Percentiles rank a stretch among this genome's conserved stretches.
phyloP scores from a whole-genome alignment of 2,888 invertebrate species.

The Shargacucullia verbasci region DNA sequence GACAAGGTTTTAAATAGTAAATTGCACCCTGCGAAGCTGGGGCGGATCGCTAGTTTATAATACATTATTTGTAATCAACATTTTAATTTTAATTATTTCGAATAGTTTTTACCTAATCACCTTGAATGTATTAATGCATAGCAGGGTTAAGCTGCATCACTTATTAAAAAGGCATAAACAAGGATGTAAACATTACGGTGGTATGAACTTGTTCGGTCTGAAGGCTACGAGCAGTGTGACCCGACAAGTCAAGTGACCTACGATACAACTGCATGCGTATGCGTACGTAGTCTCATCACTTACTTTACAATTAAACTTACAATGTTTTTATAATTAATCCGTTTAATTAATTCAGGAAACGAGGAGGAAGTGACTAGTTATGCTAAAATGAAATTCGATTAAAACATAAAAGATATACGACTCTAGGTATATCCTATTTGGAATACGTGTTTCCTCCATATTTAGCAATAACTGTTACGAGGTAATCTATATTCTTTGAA shows the following conservation, averaged over 20 bases:
- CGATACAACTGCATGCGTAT: background rate
- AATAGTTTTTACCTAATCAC: no score
- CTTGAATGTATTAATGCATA: no score
- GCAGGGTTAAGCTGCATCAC: constrained; percentile 4
- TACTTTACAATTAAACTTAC: constrained; percentile 10
- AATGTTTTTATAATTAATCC: constrained; percentile 11
- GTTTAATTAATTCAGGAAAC: constrained; percentile 28
- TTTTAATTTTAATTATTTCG: no score
- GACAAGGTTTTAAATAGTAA: no score
- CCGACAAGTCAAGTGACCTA: constrained; percentile 21
- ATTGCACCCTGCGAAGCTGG: no score
- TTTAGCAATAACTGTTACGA: constrained; percentile 2
- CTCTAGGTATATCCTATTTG: constrained; percentile 2
- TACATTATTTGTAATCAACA: no score
- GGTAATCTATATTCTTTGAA: background rate
- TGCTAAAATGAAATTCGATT: constrained; percentile 2
- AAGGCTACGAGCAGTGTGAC: constrained; percentile 43
- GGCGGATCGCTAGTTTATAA: no score
- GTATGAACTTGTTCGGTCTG: constrained; percentile 48
- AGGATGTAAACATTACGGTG: constrained; percentile 44
- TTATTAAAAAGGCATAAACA: constrained; percentile 37
- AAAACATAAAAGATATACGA: constrained; percentile 5
- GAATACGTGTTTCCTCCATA: background rate
- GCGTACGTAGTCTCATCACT: constrained; percentile 22
- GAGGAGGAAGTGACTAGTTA: constrained; percentile 26